Evolutionary conservation across 1,140 invertebrate species (phyloP).

Genomic region (Euura saliciscinereae): DNA sequence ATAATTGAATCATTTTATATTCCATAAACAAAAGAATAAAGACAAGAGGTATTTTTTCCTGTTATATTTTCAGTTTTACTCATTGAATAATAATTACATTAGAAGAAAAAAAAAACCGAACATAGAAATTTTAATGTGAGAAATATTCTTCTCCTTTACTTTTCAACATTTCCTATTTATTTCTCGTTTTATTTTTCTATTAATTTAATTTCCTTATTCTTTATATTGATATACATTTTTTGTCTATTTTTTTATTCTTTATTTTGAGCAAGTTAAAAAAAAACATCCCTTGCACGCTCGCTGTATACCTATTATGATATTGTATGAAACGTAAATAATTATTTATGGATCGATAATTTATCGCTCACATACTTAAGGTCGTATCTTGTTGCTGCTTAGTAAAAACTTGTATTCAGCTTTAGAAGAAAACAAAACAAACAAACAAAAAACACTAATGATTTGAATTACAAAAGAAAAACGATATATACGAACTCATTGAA

Average conservation of each 20-base stretch:
- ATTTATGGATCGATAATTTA: conserved; percentile 26
- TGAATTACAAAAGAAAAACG: too few species aligned
- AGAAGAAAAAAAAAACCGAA: too few species aligned
- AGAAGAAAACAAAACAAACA: background rate
- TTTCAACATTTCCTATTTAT: too few species aligned
- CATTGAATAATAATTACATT: too few species aligned
- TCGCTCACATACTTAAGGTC: background rate
- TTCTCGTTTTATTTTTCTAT: too few species aligned
- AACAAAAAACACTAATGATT: background rate
- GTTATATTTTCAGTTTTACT: background rate
- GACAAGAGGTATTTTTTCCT: background rate
- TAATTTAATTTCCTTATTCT: too few species aligned
- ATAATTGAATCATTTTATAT: too few species aligned
- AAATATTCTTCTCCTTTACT: too few species aligned
- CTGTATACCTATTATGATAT: conserved; percentile 36
- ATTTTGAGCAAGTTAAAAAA: conserved; percentile 24
- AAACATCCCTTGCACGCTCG: conserved; percentile 51
- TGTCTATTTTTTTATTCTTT: background rate
- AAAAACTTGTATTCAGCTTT: background rate
- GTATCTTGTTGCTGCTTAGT: conserved; percentile 7
- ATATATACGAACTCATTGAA: too few species aligned
- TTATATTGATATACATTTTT: background rate
- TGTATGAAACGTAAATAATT: conserved; percentile 49
- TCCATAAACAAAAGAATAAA: too few species aligned
- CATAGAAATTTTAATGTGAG: too few species aligned